Conservation (phyloP, 2,797 vertebrate species). For the Novumbra hubbsi region DNA sequence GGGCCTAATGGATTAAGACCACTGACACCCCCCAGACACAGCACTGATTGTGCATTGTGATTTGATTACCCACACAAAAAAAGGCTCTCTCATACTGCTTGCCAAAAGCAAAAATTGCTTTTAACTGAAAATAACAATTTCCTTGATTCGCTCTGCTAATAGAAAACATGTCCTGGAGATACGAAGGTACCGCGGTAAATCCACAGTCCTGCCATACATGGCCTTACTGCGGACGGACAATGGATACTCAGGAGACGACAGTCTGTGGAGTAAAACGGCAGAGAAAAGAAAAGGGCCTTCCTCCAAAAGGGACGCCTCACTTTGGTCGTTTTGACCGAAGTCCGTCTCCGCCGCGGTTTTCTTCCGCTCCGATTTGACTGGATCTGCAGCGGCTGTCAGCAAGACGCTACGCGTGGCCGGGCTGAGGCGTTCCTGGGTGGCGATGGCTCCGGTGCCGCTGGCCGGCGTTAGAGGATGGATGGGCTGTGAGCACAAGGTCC, state of each 20-base stretch:
- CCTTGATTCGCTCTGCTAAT: conserved; percentile 40
- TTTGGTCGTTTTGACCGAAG: conserved; percentile 11
- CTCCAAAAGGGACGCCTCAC: conserved; percentile 8
- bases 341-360: background rate
- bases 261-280: conserved; percentile 39
- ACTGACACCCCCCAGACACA: conserved; percentile 48
- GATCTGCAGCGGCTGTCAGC: conserved; percentile 38
- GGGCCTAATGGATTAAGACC: conserved; percentile 59
- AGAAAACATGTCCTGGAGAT: conserved; percentile 62
- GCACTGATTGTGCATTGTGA: conserved; percentile 54
- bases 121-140: conserved; percentile 54
- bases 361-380: conserved; percentile 38
- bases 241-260: conserved; percentile 16
- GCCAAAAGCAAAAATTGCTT: conserved; percentile 51
- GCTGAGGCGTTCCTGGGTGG: background rate
- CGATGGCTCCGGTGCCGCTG: conserved; percentile 49
- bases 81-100: conserved; percentile 41
- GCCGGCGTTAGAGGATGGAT: conserved; percentile 55
- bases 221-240: conserved; percentile 41
- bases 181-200: conserved; percentile 44
- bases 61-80: conserved; percentile 61
- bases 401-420: conserved; percentile 24
- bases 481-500: conserved; percentile 58
- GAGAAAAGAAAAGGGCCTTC: conserved; percentile 29
- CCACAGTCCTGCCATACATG: conserved; percentile 39